Conservation (phyloP, 64 coral and sea anemone genomes). For the Orbicella faveolata region DNA sequence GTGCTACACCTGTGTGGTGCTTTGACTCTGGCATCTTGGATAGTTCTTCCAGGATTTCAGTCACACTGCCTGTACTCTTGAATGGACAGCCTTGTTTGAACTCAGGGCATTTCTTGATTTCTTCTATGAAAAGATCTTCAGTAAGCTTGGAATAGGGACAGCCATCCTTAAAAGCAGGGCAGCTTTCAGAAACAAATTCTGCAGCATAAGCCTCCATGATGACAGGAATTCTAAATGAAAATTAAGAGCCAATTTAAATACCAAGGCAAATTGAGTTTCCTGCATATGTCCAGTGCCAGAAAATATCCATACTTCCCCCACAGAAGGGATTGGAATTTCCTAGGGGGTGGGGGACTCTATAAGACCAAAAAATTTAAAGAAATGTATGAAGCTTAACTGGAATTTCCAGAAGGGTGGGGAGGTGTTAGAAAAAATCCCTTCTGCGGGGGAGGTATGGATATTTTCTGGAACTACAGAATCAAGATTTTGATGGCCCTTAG, state of each 20-base stretch:
- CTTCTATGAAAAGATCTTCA: conserved; percentile 51
- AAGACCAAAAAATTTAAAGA: no score
- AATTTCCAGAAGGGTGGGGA: no score
- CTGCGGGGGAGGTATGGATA: no score
- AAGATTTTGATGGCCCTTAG: no score
- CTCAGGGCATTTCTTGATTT: conserved; percentile 74
- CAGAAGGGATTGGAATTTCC: no score
- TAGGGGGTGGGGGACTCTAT: no score
- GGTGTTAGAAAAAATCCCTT: no score
- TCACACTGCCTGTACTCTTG: conserved; percentile 58
- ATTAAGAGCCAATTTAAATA: neutral
- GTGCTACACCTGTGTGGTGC: conserved; percentile 44
- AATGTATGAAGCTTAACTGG: no score
- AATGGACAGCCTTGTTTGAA: conserved; percentile 85
- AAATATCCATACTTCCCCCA: no score
- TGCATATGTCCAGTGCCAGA: no score
- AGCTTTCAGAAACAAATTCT: conserved; percentile 48
- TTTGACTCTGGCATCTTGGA: conserved; percentile 59
- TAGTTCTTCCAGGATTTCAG: conserved; percentile 49
- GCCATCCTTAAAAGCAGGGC: conserved; percentile 83
- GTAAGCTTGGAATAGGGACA: conserved; percentile 74
- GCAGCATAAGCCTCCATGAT: conserved; percentile 3
- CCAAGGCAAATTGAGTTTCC: no score
- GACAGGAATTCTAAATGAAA: neutral
- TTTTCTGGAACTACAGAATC: no score